Conservation (phyloP, 2,797 vertebrate genomes). For the Triplophysa yarkandensis region DNA sequence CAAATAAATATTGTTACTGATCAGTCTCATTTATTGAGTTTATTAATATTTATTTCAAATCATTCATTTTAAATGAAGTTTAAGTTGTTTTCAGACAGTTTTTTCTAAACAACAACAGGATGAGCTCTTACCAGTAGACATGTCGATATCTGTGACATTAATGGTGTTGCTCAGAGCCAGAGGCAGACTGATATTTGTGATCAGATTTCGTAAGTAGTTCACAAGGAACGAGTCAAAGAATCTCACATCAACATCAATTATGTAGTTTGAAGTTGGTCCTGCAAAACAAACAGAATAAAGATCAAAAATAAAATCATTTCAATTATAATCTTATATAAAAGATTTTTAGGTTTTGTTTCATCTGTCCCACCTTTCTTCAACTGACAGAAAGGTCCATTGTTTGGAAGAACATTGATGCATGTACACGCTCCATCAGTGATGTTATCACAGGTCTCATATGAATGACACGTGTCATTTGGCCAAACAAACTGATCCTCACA, state of each 20-base stretch:
- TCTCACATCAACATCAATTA: conserved; percentile 39
- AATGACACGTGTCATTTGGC: conserved; percentile 43
- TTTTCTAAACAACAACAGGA: no score
- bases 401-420: conserved; percentile 67
- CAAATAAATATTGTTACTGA: no score
- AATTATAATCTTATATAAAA: background rate
- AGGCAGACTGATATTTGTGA: conserved; percentile 40
- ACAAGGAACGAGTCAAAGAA: conserved; percentile 13
- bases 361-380: conserved; percentile 66
- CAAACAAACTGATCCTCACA: conserved; percentile 48
- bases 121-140: conserved; percentile 59
- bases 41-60: no score
- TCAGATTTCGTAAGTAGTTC: conserved; percentile 35
- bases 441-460: conserved; percentile 56
- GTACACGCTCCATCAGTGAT: conserved; percentile 56
- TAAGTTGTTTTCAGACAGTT: no score
- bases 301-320: background rate
- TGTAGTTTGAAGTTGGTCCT: conserved; percentile 11
- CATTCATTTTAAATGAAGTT: no score
- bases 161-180: conserved; percentile 27
- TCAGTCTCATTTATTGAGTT: no score
- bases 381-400: conserved; percentile 70
- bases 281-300: background rate
- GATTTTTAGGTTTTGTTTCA: background rate
- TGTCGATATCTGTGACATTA: conserved; percentile 45